These are phyloP conservation scores for Salvator merianae DNA, from an alignment of 2,113 vertebrate genomes.

Conservation along the genomic window DNA sequence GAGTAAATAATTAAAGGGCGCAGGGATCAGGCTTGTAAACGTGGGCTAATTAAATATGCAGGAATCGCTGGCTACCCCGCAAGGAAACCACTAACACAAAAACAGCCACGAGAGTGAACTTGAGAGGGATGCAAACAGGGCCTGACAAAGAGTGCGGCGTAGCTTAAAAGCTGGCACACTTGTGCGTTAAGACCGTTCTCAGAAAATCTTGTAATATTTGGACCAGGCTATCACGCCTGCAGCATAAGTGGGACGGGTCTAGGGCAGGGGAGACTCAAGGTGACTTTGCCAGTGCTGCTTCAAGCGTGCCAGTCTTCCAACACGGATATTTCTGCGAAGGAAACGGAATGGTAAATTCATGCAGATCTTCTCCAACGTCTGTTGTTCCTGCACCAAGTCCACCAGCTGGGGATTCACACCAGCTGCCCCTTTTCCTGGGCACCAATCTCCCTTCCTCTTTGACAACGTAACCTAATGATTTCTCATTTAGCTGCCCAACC, in stretches of 20 bases:
- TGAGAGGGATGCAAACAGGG: background rate
- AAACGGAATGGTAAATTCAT: accelerated
- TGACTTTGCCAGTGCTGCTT: background rate
- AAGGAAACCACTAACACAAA: background rate
- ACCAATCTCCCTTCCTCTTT: background rate
- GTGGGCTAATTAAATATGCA: conserved; percentile 4
- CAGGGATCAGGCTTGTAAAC: conserved; percentile 18
- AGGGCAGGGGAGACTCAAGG: background rate
- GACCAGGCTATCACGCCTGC: background rate
- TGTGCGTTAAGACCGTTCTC: too few species aligned
- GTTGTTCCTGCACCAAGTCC: background rate
- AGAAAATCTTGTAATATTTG: background rate
- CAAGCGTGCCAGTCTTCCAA: background rate
- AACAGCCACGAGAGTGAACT: background rate
- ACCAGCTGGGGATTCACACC: background rate
- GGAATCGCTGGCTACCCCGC: background rate
- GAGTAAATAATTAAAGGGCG: conserved; percentile 46
- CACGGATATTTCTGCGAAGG: background rate
- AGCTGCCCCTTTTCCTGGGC: background rate
- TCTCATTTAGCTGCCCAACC: conserved; percentile 53
- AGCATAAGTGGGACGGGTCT: background rate
- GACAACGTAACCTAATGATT: conserved; percentile 77
- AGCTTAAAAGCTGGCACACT: background rate
- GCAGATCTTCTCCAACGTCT: background rate
- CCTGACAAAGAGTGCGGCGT: background rate